These are phyloP conservation scores for Laodelphax striatellus DNA, from an alignment of 1,140 invertebrate species.

Conservation along the genomic window DNA sequence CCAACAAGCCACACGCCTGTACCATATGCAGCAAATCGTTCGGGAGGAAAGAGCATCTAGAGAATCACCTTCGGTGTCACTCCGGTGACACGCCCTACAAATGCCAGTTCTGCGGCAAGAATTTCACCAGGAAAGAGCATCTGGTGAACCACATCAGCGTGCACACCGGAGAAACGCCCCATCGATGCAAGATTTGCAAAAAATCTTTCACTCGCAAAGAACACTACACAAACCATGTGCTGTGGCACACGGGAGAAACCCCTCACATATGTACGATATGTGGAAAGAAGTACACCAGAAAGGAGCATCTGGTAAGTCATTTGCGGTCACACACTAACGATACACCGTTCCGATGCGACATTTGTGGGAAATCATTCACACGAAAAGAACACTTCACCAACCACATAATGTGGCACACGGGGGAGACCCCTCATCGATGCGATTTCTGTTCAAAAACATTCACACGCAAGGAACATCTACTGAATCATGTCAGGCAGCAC, in stretches of 20 bases:
- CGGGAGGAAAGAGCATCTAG: constrained; percentile 48
- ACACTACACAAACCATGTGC: constrained; percentile 48
- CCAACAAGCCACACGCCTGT: constrained; percentile 40
- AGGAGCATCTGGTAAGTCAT: constrained; percentile 63
- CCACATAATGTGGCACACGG: constrained; percentile 25
- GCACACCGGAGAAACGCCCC: constrained; percentile 59
- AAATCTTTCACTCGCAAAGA: constrained; percentile 53
- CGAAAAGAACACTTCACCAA: constrained; percentile 28
- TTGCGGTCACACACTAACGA: constrained; percentile 55
- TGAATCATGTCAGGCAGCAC: constrained; percentile 70
- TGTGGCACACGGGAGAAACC: constrained; percentile 43
- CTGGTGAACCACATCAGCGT: constrained; percentile 53
- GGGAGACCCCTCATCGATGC: constrained; percentile 64
- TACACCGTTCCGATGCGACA: constrained; percentile 60
- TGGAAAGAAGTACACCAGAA: constrained; percentile 64
- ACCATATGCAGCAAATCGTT: constrained; percentile 48
- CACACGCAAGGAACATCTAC: constrained; percentile 64
- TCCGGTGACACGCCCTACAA: constrained; percentile 57
- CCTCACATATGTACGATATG: constrained; percentile 37
- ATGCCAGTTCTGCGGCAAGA: constrained; percentile 53
- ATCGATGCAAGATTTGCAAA: constrained; percentile 58
- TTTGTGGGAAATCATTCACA: constrained; percentile 44
- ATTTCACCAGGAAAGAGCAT: constrained; percentile 55
- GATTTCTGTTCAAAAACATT: constrained; percentile 74
- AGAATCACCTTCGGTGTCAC: constrained; percentile 55